Conservation (phyloP, 1,140 invertebrate species). For the Nephotettix cincticeps region DNA sequence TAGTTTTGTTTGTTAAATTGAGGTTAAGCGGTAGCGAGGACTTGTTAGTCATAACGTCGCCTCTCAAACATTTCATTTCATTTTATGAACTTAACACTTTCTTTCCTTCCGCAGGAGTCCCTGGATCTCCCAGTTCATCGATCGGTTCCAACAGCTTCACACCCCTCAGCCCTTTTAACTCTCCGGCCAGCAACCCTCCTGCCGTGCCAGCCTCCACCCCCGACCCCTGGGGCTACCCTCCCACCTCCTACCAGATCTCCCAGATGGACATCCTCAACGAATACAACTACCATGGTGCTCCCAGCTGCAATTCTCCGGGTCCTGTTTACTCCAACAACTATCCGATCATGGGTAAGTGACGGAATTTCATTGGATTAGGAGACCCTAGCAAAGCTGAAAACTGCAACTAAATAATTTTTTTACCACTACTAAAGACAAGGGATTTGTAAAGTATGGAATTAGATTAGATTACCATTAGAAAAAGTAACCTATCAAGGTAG, state of each 20-base stretch:
- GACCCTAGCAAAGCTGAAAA: no score
- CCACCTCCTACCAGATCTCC: slow-evolving; percentile 59
- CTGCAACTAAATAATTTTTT: no score
- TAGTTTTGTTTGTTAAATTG: neutral
- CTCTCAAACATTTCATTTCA: slow-evolving; percentile 33
- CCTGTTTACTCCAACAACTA: slow-evolving; percentile 39
- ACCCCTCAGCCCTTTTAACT: slow-evolving; percentile 64
- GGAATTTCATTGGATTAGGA: no score
- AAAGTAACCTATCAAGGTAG: no score
- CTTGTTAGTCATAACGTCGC: no score
- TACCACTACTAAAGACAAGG: no score
- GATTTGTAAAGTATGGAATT: no score
- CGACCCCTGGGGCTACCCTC: slow-evolving; percentile 74
- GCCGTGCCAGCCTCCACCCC: slow-evolving; percentile 46
- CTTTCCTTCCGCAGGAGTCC: neutral
- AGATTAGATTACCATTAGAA: no score
- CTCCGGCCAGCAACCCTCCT: slow-evolving; percentile 57
- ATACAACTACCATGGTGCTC: slow-evolving; percentile 51
- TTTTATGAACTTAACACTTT: neutral
- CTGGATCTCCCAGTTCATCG: slow-evolving; percentile 34
- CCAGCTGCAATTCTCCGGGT: slow-evolving; percentile 47
- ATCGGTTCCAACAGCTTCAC: slow-evolving; percentile 50
- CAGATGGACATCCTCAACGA: slow-evolving; percentile 68
- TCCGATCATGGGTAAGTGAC: slow-evolving; percentile 40
- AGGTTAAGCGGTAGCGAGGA: no score